These are phyloP conservation scores for Orthosia incerta DNA, from an alignment of 2,888 invertebrate genomes.

Conservation along the genomic window DNA sequence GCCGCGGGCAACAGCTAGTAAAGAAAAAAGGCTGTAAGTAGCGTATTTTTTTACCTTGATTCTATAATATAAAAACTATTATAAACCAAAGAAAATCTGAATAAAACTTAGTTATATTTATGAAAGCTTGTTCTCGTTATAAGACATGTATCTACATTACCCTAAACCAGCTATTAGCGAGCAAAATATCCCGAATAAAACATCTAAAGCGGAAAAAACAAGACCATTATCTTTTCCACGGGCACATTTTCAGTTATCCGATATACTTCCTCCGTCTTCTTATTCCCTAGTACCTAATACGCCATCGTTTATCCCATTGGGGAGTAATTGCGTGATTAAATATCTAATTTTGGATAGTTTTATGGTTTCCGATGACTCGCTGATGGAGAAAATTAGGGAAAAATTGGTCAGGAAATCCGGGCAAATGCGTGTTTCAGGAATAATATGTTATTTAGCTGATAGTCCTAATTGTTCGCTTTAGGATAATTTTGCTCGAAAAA, in stretches of 20 bases:
- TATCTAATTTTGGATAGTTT: constrained; percentile 56
- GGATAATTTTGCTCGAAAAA: not conserved
- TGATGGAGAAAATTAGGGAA: constrained; percentile 13
- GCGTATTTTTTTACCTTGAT: no score
- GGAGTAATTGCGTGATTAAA: constrained; percentile 64
- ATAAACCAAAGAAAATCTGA: not conserved
- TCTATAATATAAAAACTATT: not conserved
- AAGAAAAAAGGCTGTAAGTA: no score
- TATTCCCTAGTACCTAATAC: constrained; percentile 12
- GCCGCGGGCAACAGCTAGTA: no score
- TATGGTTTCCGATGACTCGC: constrained; percentile 39
- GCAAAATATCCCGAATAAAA: constrained; percentile 17
- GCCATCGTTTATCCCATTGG: constrained; percentile 42
- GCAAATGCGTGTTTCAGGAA: not conserved
- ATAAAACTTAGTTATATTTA: not conserved
- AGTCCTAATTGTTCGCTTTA: not conserved
- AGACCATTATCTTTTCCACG: constrained; percentile 29
- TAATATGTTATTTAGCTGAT: not conserved
- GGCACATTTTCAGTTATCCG: constrained; percentile 24
- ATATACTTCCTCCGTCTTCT: constrained; percentile 17
- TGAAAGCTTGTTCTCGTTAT: not conserved
- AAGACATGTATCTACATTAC: not conserved
- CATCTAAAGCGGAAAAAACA: constrained; percentile 38
- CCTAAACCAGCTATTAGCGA: not conserved
- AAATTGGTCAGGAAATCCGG: constrained; percentile 10